Percentiles rank a stretch among this genome's conserved stretches.
These are phyloP conservation scores for Camponotus fellah DNA, from an alignment of 2,888 invertebrate genomes.

Conservation along the genomic window DNA sequence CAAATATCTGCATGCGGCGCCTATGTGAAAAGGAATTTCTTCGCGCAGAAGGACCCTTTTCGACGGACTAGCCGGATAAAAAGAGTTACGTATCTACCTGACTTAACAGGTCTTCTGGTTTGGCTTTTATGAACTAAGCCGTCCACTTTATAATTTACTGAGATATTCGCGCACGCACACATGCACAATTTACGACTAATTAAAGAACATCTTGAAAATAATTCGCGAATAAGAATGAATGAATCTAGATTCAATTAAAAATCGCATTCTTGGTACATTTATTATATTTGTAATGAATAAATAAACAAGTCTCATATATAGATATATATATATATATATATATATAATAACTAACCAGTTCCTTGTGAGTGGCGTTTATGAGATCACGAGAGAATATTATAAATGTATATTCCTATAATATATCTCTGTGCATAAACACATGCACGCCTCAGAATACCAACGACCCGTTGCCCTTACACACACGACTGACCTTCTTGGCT, in stretches of 20 bases:
- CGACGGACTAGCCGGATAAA: slow-evolving; percentile 21
- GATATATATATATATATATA: too few relatives aligned
- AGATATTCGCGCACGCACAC: neutral
- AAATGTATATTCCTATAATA: slow-evolving; percentile 9
- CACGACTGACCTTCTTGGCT: slow-evolving; percentile 50
- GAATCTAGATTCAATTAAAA: neutral
- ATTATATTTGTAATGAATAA: neutral
- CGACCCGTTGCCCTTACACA: slow-evolving; percentile 61
- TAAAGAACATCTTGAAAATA: neutral
- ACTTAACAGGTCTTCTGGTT: slow-evolving; percentile 12
- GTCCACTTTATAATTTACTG: neutral
- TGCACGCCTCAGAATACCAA: slow-evolving; percentile 16
- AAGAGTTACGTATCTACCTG: slow-evolving; percentile 40
- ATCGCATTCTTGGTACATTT: neutral
- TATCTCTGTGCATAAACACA: neutral
- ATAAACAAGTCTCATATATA: neutral
- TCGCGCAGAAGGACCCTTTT: slow-evolving; percentile 25
- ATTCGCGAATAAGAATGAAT: neutral
- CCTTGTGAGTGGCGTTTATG: neutral
- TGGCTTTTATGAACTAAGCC: neutral
- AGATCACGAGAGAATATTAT: slow-evolving; percentile 3
- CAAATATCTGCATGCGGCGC: slow-evolving; percentile 27
- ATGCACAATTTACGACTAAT: neutral
- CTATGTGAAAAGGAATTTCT: slow-evolving; percentile 52
- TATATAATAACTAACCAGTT: neutral